Base-by-base conservation (phyloP, 2,797 vertebrate species). In the Lagodon rhomboides region DNA sequence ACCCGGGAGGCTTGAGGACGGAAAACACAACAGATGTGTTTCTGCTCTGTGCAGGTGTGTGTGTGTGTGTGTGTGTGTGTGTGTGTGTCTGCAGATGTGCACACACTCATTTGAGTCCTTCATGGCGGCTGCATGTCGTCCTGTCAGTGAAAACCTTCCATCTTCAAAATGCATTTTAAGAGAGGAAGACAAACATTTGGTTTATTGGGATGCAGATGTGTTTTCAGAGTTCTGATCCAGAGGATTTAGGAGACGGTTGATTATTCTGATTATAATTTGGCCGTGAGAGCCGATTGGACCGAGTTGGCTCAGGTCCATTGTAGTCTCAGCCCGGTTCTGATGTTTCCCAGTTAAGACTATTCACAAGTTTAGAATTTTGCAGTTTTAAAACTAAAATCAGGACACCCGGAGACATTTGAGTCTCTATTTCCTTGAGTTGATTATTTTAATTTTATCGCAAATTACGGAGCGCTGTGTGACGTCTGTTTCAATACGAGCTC, bases 1-100 rank as follows among this genome's bases (percentile, higher is more conserved):
- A 75, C 30, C n/a, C 66, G n/a, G 38, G 17, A 63, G 59, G 49
- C 41, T 63, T 77, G 27, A 41, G n/a, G n/a, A n/a, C n/a, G n/a
- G n/a, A n/a, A n/a, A n/a, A 25, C 20, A 41, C 53, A 38, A 7
- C 73, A 75, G 46, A 41, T 27, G 63, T 43, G 54, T 22, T 17
- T 41, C 1, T 20, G n/a, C 8, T 15, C 22, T 16, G 22, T 6
- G 47, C 46, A 20, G 27, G 54, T 27, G 64, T 53, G 47, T 16
- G 3, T 50, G 44, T n/a, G 47, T 65, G 30, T 67, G 30, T 38
- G 3, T 22, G 30, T 2, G 9, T 22, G 13, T 38, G 49, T 66
- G 38, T 61, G 59, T 61, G 58, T 43, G 53, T 54, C 38, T 34
- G 27, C 47, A 38, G 63, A 41, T 51, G 47, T 17, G 23, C 44